phyloP scores from a whole-genome alignment of 1,140 invertebrate genomes.

The Procambarus virginalis region DNA sequence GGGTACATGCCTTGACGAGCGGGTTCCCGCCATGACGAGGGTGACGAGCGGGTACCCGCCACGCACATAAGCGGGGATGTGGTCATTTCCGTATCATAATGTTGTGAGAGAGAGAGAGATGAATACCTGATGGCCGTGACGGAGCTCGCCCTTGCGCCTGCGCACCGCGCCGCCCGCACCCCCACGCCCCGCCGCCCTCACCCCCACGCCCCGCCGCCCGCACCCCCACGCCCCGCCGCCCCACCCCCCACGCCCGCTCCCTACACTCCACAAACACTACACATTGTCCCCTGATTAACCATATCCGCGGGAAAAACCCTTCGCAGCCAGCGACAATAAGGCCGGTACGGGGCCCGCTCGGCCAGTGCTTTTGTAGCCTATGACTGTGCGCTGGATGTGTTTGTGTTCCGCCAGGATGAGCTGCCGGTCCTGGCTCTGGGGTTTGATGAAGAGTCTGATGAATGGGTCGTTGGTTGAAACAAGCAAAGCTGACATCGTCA shows the following conservation, averaged over 20 bases:
- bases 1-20: too few relatives aligned
- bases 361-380: not conserved
- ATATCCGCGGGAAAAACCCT: not conserved
- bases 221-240: too few relatives aligned
- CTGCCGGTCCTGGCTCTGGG: not conserved
- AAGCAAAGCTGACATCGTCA: not conserved
- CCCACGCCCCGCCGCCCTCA: not conserved
- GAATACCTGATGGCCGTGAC: constrained; percentile 11
- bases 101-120: not conserved
- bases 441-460: not conserved
- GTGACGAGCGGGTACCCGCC: not conserved
- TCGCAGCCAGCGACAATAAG: not conserved
- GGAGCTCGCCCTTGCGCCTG: not conserved
- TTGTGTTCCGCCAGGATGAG: not conserved
- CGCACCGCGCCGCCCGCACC: not conserved
- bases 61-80: not conserved
- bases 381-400: not conserved
- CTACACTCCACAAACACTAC: not conserved
- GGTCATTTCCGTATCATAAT: constrained; percentile 18
- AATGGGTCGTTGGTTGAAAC: not conserved
- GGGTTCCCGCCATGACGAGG: not conserved
- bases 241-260: not conserved
- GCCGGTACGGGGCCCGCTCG: not conserved
- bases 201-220: too few relatives aligned
- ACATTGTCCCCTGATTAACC: not conserved